Evolutionary conservation across 2,888 invertebrate genomes (phyloP).

Genomic region (Gisinianus flammeolus): DNA sequence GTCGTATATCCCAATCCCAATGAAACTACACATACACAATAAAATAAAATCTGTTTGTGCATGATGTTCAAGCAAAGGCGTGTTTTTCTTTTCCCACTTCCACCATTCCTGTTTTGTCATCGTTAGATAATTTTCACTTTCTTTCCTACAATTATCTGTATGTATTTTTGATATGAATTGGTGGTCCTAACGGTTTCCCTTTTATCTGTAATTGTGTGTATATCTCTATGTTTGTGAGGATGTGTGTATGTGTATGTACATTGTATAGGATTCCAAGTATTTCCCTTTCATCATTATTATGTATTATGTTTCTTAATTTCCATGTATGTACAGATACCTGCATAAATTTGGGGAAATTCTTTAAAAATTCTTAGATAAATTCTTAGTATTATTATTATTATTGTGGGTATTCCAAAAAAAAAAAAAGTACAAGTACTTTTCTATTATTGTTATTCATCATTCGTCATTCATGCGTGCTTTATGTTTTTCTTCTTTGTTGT

Average conservation of each 20-base stretch:
- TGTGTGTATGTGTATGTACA: background rate
- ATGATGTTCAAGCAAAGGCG: background rate
- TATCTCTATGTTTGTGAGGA: background rate
- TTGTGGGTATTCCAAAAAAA: no score
- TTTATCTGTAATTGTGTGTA: background rate
- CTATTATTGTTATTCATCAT: background rate
- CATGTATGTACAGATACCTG: no score
- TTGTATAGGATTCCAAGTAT: no score
- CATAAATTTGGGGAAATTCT: background rate
- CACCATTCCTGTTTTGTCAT: background rate
- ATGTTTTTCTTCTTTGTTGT: no score
- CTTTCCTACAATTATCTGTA: background rate
- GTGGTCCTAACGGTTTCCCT: background rate
- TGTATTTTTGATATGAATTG: background rate
- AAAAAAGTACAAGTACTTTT: background rate
- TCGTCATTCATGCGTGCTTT: background rate
- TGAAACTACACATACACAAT: no score
- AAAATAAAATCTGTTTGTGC: background rate
- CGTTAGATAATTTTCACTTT: background rate
- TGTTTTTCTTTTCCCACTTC: background rate
- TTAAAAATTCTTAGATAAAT: background rate
- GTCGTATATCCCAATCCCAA: no score
- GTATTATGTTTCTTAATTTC: no score
- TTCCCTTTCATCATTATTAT: no score
- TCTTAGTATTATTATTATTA: background rate